phyloP scores from a whole-genome alignment of 2,888 invertebrate genomes.

The Allygus modestus region DNA sequence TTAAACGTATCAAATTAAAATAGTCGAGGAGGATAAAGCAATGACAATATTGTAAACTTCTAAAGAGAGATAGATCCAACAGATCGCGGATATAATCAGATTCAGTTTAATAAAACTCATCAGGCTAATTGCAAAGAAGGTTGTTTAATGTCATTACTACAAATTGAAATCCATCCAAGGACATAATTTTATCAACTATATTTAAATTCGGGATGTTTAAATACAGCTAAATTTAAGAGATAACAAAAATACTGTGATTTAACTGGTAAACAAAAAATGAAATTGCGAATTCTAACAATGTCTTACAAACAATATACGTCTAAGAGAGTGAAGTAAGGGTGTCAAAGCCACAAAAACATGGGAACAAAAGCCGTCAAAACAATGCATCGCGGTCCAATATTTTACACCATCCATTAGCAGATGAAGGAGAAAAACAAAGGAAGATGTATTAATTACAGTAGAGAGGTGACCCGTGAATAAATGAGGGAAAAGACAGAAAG shows the following conservation, averaged over 20 bases:
- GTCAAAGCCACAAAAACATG: constrained; percentile 22
- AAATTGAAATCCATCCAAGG: neutral
- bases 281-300: neutral
- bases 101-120: constrained; percentile 40
- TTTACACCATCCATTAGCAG: constrained; percentile 20
- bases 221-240: too few species aligned
- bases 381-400: constrained; percentile 14
- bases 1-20: too few species aligned
- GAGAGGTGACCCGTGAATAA: constrained; percentile 9
- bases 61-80: neutral
- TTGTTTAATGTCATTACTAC: constrained; percentile 11
- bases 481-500: neutral
- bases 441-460: neutral
- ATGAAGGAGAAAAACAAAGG: constrained; percentile 22
- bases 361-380: neutral
- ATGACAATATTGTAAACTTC: too few species aligned
- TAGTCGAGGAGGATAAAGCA: too few species aligned
- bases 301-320: neutral
- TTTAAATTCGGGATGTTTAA: too few species aligned
- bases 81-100: constrained; percentile 28
- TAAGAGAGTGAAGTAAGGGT: constrained; percentile 5
- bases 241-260: too few species aligned
- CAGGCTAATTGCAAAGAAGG: constrained; percentile 23
- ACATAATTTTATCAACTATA: too few species aligned
- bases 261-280: too few species aligned